phyloP scores from a whole-genome alignment of 37 sponge, comb jelly and placozoan genomes.

The Halichondria panicea region DNA sequence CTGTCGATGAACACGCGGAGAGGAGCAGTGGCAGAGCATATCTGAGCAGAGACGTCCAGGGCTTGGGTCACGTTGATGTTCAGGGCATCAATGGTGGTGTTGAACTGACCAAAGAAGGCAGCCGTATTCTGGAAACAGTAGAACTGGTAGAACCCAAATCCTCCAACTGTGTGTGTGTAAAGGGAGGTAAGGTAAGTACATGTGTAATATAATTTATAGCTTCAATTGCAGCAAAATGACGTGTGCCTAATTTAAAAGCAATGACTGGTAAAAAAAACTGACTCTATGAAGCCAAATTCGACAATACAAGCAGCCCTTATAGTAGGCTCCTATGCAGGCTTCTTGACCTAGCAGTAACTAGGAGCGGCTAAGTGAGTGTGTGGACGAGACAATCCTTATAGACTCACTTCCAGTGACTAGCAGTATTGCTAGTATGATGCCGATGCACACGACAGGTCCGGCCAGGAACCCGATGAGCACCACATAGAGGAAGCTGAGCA shows the following conservation, averaged over 20 bases:
- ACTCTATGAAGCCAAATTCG: no score
- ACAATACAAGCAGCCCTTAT: no score
- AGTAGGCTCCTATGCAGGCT: no score
- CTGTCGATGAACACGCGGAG: constrained; percentile 54
- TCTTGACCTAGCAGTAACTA: no score
- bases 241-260: no score
- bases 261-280: no score
- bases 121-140: constrained; percentile 58
- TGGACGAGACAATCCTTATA: no score
- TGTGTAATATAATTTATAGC: no score
- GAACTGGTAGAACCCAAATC: constrained; percentile 76
- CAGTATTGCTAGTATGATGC: constrained; percentile 38
- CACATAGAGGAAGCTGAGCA: constrained; percentile 71
- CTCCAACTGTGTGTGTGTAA: constrained; percentile 65
- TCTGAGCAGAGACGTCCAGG: constrained; percentile 12
- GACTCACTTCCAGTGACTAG: constrained; percentile 49
- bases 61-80: constrained; percentile 34
- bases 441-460: constrained; percentile 48
- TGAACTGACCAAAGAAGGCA: neutral
- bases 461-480: constrained; percentile 76
- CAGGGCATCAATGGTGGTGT: neutral
- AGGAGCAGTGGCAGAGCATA: constrained; percentile 24
- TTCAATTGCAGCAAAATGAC: no score
- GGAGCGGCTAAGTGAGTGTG: no score
- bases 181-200: no score